Evolutionary conservation across 2,888 invertebrate species (phyloP).

Genomic region (Caenorhabditis auriculariae): DNA sequence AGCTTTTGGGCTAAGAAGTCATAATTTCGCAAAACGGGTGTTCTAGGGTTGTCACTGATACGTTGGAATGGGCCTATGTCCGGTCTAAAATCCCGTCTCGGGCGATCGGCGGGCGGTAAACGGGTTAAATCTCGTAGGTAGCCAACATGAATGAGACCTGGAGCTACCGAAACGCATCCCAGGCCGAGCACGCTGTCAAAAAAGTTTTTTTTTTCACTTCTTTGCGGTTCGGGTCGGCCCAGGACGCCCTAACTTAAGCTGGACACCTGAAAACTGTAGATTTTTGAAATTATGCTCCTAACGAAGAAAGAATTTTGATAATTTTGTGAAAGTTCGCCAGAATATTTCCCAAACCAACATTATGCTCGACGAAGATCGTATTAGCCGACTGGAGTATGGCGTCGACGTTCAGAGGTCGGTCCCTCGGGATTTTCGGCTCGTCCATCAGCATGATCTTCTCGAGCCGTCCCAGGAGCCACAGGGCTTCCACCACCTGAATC

Average conservation of each 20-base stretch:
- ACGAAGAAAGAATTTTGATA: not conserved
- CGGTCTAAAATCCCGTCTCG: too few species aligned
- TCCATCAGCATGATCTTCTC: constrained; percentile 67
- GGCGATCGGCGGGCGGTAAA: too few species aligned
- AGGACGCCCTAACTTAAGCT: not conserved
- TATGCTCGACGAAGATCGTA: constrained; percentile 89
- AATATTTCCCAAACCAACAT: constrained; percentile 70
- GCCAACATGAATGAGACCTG: too few species aligned
- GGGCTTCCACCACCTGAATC: constrained; percentile 77
- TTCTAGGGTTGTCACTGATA: too few species aligned
- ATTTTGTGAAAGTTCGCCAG: not conserved
- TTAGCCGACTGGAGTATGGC: constrained; percentile 90
- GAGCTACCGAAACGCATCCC: too few species aligned
- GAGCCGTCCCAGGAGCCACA: constrained; percentile 87
- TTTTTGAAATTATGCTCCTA: not conserved
- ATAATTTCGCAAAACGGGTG: too few species aligned
- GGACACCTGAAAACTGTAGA: not conserved
- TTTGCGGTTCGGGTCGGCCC: too few species aligned
- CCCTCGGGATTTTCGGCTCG: constrained; percentile 40
- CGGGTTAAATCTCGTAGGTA: too few species aligned
- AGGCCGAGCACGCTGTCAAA: too few species aligned
- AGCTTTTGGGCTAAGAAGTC: too few species aligned
- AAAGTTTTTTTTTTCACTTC: too few species aligned
- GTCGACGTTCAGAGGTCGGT: constrained; percentile 73
- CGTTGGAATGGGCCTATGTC: too few species aligned